Evolutionary conservation across 1,140 invertebrate species (phyloP), one percentile per base, ranked within the genome.

Genomic region (Ceratina japonica): DNA sequence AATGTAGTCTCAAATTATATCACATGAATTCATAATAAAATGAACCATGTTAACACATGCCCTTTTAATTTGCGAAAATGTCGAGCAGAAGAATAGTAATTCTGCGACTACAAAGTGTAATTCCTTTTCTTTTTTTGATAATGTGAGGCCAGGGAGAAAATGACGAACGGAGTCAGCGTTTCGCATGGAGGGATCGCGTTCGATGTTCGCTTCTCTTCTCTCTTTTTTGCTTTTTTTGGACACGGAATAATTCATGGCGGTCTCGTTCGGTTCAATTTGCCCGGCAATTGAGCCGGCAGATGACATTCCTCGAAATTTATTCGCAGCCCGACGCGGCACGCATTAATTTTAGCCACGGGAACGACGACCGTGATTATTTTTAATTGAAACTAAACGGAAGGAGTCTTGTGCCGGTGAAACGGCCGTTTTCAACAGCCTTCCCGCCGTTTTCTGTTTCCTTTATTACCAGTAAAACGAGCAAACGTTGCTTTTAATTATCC

Each of bases 281-380:
- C 62, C 52, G 77, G 16, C 77, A 79, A 79, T 79, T 79, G 77
- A 73, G 22, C 12, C 22, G 54, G 13, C 51, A 58, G 62, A 79
- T 66, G 61, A 74, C 62, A 74, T 65, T 65, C 51, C 52, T 52
- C 70, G 62, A 79, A 44, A 78, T 72, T 78, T 49, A 56, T 63
- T 72, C 66, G 69, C 31, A 62, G 44, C 3, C 44, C 22, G 37
- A 8, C 27, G 27, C 3, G 65, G 1, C 65, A 7, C 7, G 56
- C 75, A 52, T 72, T 72, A 62, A 63, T 63, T 78, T 72, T 31
- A 4, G 37, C 59, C n/a, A 0, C 68, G 51, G 62, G 61, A 49
- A 78, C 13, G 49, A 78, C 13, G 49, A 13, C 27, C 51, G 68
- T 72, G 75, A 78, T 78, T 78, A 78, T 72, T 72, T 72, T 72